Conservation (phyloP, 2,113 vertebrate genomes). For the Channa maculata region DNA sequence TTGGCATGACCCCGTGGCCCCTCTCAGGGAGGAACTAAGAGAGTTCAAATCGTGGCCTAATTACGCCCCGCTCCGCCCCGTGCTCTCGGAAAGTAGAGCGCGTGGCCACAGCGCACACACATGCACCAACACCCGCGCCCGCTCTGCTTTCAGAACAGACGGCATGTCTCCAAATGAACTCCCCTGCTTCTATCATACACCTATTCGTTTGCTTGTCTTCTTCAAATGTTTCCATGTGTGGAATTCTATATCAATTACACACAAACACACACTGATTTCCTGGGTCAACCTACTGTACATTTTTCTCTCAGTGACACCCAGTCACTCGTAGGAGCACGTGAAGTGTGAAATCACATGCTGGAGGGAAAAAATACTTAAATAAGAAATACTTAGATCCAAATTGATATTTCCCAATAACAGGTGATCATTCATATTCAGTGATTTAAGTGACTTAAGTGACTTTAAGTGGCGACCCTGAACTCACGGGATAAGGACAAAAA, state of each 20-base stretch:
- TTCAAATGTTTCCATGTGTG: slow-evolving; percentile 26
- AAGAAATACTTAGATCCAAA: slow-evolving; percentile 2
- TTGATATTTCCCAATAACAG: no score
- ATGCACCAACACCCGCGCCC: slow-evolving; percentile 13
- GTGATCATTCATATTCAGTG: no score
- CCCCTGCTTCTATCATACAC: slow-evolving; percentile 47
- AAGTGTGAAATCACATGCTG: slow-evolving; percentile 24
- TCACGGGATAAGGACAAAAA: no score
- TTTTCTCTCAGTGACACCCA: slow-evolving; percentile 30
- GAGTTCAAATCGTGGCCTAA: slow-evolving; percentile 84
- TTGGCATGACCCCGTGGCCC: slow-evolving; percentile 69
- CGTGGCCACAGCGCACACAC: slow-evolving; percentile 50
- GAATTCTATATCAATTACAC: neutral
- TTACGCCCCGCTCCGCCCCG: slow-evolving; percentile 73
- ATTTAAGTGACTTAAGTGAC: no score
- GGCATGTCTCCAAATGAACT: slow-evolving; percentile 72
- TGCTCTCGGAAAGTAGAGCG: slow-evolving; percentile 79
- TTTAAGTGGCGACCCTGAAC: no score
- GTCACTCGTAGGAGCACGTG: slow-evolving; percentile 22
- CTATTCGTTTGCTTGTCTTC: neutral
- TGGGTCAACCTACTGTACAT: slow-evolving; percentile 50
- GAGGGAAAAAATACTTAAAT: neutral
- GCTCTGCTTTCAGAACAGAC: slow-evolving; percentile 71
- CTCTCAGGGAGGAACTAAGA: slow-evolving; percentile 79
- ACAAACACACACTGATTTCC: slow-evolving; percentile 20